Conservation (phyloP, 1,140 invertebrate species). For the Drosophila varians region DNA sequence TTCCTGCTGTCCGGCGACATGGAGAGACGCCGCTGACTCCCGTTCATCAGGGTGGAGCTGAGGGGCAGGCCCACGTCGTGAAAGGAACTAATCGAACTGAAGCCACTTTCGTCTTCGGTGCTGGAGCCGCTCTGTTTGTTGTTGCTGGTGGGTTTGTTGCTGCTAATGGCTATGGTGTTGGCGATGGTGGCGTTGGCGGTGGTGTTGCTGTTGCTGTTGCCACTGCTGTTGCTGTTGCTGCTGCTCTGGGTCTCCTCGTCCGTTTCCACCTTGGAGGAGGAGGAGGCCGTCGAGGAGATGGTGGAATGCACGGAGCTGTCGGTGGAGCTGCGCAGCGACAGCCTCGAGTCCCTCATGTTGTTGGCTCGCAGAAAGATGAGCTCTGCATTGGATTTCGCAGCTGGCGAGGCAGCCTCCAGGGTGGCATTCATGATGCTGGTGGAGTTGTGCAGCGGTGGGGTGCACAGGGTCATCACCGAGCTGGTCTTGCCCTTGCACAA, state of each 20-base stretch:
- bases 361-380: slow-evolving; percentile 76
- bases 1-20: slow-evolving; percentile 69
- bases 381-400: slow-evolving; percentile 49
- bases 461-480: slow-evolving; percentile 45
- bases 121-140: slow-evolving; percentile 59
- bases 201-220: slow-evolving; percentile 19
- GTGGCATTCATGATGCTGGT: slow-evolving; percentile 50
- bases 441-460: slow-evolving; percentile 58
- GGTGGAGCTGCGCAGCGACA: slow-evolving; percentile 80
- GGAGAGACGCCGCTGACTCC: slow-evolving; percentile 48
- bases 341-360: slow-evolving; percentile 74
- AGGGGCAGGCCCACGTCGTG: slow-evolving; percentile 89
- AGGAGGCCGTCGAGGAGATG: slow-evolving; percentile 75
- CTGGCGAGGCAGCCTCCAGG: slow-evolving; percentile 26
- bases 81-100: slow-evolving; percentile 92
- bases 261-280: slow-evolving; percentile 78
- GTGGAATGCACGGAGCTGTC: slow-evolving; percentile 83
- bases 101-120: slow-evolving; percentile 91
- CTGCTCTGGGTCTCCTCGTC: slow-evolving; percentile 64
- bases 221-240: slow-evolving; percentile 13
- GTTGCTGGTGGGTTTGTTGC: slow-evolving; percentile 38
- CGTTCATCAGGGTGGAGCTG: slow-evolving; percentile 76
- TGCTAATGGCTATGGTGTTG: slow-evolving; percentile 38
- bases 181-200: slow-evolving; percentile 37
- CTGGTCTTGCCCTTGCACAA: slow-evolving; percentile 53